phyloP scores from a whole-genome alignment of 2,797 vertebrate species.

The Malurus leucopterus region DNA sequence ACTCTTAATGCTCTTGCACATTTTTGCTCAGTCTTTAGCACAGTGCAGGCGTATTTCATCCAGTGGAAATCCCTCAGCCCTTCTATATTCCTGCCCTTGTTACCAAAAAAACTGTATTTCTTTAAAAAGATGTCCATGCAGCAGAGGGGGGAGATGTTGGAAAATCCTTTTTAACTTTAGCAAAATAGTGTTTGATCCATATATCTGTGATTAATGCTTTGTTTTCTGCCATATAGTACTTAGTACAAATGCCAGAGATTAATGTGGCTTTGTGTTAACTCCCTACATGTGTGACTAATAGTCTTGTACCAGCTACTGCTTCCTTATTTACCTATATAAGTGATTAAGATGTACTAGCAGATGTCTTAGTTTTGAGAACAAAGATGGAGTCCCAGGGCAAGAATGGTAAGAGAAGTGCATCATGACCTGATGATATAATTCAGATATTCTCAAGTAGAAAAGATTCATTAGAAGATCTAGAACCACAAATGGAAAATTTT shows the following conservation, averaged over 20 bases:
- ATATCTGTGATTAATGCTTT: background rate
- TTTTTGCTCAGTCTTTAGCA: accelerated
- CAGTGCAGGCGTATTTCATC: background rate
- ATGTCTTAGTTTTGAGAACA: background rate
- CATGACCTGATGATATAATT: background rate
- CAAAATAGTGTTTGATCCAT: background rate
- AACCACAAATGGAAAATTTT: background rate
- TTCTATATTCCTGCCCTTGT: background rate
- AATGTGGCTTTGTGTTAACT: background rate
- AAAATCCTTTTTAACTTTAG: background rate
- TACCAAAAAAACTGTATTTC: background rate
- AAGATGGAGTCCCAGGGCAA: background rate
- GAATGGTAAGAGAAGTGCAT: background rate
- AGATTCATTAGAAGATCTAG: background rate
- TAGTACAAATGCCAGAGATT: background rate
- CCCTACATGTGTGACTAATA: background rate
- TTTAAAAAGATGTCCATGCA: background rate
- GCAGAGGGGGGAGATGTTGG: background rate
- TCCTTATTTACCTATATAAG: background rate
- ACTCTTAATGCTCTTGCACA: background rate
- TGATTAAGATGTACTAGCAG: background rate
- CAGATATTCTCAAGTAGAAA: background rate
- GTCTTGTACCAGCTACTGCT: background rate
- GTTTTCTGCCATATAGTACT: background rate
- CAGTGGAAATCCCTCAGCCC: background rate